A percentile compares a stretch with the other conserved stretches of the same genome.
phyloP scores from a whole-genome alignment of 2,113 vertebrate species.

The Tricholaema leucomelas region DNA sequence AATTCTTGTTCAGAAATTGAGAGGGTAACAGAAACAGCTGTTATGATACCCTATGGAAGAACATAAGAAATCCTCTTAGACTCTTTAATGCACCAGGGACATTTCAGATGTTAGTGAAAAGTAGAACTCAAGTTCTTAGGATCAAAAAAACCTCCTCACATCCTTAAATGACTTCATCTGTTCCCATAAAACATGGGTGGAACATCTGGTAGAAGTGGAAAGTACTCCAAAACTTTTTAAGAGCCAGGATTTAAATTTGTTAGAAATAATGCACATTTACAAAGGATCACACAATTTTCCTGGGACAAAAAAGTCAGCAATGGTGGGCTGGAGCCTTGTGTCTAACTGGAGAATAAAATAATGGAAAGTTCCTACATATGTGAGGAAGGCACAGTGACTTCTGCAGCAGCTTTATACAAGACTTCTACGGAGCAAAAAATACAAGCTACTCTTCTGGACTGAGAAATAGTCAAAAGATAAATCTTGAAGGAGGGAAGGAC shows the following conservation, averaged over 20 bases:
- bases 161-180: slow-evolving; percentile 62
- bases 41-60: slow-evolving; percentile 9
- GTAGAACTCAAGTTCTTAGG: not conserved
- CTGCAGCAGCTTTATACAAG: not conserved
- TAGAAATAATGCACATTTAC: slow-evolving; percentile 40
- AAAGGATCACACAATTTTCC: slow-evolving; percentile 40
- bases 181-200: slow-evolving; percentile 65
- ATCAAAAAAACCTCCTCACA: slow-evolving; percentile 24
- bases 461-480: not conserved
- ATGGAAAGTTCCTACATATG: not conserved
- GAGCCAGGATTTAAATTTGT: slow-evolving; percentile 48
- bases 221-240: slow-evolving; percentile 49
- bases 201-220: slow-evolving; percentile 64
- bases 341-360: not conserved
- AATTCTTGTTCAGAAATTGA: not conserved
- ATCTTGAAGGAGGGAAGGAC: not conserved
- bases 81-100: not conserved
- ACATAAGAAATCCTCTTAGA: not conserved
- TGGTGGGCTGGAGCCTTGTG: not conserved
- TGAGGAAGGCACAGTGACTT: not conserved
- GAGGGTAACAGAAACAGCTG: not conserved
- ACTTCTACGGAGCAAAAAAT: not conserved
- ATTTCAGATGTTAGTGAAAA: slow-evolving; percentile 7
- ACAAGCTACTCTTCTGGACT: not conserved
- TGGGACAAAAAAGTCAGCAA: not conserved